Base-by-base conservation (phyloP, 2,113 vertebrate species). In the Nannospalax galili region DNA sequence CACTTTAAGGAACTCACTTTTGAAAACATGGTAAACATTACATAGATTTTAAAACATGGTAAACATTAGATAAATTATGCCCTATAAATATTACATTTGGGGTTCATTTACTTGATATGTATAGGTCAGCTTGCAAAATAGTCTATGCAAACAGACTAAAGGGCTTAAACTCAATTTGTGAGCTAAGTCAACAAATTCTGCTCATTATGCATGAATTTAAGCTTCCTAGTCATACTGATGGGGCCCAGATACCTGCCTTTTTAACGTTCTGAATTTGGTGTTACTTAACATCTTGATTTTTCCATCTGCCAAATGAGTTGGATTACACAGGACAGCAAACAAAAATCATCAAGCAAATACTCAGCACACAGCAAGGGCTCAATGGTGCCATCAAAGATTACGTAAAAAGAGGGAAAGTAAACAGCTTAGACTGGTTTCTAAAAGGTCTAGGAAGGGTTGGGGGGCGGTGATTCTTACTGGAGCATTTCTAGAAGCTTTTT, bases 11-110 rank as follows among this genome's bases (percentile, higher is more conserved):
- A 89, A 84, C 11, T 67, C 84, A 72, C 35, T 78, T 95, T 92
- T 88, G 20, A 64, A 96, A 96, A 81, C 15, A 96, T 30, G n/a
- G 88, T 73, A 88, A 93, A 93, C 12, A 88, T 52, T 94, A 77
- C 93, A 92, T 78, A 62, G 81, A 72, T 72, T 62, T 88, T 24
- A 64, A 96, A 96, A 81, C 15, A 96, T 30, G n/a, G 88, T 73
- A 88, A 93, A 93, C 12, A 88, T 52, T 94, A 77, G 94, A 92
- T 78, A 62, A 85, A 72, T 72, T 62, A 40, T 88, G 67, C 7
- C n/a, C 77, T 1, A 87, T 16, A 94, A 73, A 84, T 9, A 17
- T 62, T 72, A 95, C 0, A 24, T 52, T 12, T 73, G 30, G 56
- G 32, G 78, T 72, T 92, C n/a, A 80, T 12, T 92, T 93, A 94